These are phyloP conservation scores for Odontothrips loti DNA, from an alignment of 2,888 invertebrate species.

Conservation along the genomic window DNA sequence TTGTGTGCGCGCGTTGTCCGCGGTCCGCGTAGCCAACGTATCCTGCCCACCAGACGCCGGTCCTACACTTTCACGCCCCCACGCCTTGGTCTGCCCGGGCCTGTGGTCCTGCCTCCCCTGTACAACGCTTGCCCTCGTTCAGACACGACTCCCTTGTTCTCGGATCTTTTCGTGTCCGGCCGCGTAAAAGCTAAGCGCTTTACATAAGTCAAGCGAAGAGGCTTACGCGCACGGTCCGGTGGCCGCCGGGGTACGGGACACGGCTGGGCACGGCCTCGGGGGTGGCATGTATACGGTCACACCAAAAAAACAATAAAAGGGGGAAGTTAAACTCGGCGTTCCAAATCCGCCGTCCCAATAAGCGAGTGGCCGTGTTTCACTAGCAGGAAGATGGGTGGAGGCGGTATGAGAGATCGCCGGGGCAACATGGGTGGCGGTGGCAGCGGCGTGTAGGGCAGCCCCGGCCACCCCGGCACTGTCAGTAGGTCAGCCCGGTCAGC, in stretches of 20 bases:
- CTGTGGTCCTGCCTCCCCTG: too few species aligned
- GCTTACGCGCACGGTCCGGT: background rate
- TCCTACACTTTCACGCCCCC: background rate
- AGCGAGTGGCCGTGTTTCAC: background rate
- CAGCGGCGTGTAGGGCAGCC: too few species aligned
- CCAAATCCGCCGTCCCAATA: slow-evolving; percentile 7
- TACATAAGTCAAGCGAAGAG: slow-evolving; percentile 25
- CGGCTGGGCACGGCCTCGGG: background rate
- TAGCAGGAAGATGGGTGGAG: background rate
- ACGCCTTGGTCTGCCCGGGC: background rate
- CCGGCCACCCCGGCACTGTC: too few species aligned
- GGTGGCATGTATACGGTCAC: background rate
- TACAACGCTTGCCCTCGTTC: background rate
- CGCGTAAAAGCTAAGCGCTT: background rate
- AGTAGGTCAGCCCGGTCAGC: too few species aligned
- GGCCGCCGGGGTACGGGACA: background rate
- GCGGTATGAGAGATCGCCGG: too few species aligned
- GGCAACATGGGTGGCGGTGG: too few species aligned
- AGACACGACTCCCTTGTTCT: background rate
- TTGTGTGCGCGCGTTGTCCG: background rate
- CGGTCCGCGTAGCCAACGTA: background rate
- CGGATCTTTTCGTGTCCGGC: background rate
- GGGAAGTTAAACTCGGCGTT: background rate
- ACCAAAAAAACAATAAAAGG: background rate
- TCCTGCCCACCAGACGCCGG: background rate